Percentiles rank a stretch among this genome's conserved stretches.
phyloP scores from a whole-genome alignment of 2,888 invertebrate genomes.

The Trichopoda pennipes region DNA sequence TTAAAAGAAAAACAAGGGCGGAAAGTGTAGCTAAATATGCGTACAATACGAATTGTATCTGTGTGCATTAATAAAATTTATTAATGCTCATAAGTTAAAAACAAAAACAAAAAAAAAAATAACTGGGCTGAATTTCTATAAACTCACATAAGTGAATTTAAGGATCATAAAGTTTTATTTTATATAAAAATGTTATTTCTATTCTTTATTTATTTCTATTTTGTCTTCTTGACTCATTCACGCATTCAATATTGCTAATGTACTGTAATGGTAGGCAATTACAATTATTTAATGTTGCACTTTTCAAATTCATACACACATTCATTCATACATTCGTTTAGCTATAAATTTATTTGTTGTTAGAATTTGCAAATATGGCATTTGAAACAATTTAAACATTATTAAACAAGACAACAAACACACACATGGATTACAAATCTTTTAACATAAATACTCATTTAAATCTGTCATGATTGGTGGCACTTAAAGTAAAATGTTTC shows the following conservation, averaged over 20 bases:
- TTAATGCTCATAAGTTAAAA: slow-evolving; percentile 38
- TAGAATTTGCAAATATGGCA: slow-evolving; percentile 31
- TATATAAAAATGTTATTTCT: slow-evolving; percentile 7
- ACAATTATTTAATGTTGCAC: slow-evolving; percentile 66
- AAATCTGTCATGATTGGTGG: slow-evolving; percentile 65
- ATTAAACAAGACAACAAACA: slow-evolving; percentile 3
- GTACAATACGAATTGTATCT: slow-evolving; percentile 1
- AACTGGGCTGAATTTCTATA: slow-evolving; percentile 13
- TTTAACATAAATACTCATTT: slow-evolving; percentile 33
- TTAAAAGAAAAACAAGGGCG: slow-evolving; percentile 33
- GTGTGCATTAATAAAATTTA: slow-evolving; percentile 46
- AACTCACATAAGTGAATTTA: not conserved
- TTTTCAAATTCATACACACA: slow-evolving; percentile 36
- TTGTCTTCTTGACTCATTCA: slow-evolving; percentile 69
- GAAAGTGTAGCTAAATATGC: slow-evolving; percentile 50
- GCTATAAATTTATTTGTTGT: slow-evolving; percentile 52
- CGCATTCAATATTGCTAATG: slow-evolving; percentile 77
- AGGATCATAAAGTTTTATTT: slow-evolving; percentile 47
- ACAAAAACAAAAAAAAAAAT: slow-evolving; percentile 1
- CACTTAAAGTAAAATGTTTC: slow-evolving; percentile 22
- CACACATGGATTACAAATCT: slow-evolving; percentile 13
- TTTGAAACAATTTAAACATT: slow-evolving; percentile 52
- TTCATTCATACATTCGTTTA: slow-evolving; percentile 3
- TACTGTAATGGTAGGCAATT: slow-evolving; percentile 75
- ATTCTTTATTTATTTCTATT: slow-evolving; percentile 32